A percentile compares a stretch with the other conserved stretches of the same genome.
Conservation (phyloP, 2,888 invertebrate genomes). For the Atethmia centrago region DNA sequence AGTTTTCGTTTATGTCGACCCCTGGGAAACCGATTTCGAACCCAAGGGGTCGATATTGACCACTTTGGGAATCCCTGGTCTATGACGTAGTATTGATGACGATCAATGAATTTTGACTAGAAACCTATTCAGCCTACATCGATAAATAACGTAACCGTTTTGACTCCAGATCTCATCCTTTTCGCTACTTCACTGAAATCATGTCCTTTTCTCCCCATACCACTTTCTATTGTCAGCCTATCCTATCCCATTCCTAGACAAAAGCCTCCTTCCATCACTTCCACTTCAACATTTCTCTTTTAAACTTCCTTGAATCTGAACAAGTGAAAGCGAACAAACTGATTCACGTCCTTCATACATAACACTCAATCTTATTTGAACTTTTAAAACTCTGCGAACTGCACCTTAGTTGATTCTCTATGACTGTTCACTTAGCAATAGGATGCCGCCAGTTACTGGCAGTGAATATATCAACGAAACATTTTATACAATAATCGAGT, state of each 20-base stretch:
- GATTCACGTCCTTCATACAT: neutral
- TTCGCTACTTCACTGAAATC: neutral
- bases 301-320: neutral
- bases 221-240: neutral
- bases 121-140: neutral
- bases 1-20: too few relatives aligned
- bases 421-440: conserved; percentile 47
- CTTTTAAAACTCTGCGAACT: conserved; percentile 2
- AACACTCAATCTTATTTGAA: conserved; percentile 7
- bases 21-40: too few relatives aligned
- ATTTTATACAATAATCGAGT: conserved; percentile 41
- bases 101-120: neutral
- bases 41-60: too few relatives aligned
- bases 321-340: conserved; percentile 4
- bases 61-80: too few relatives aligned
- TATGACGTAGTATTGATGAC: conserved; percentile 1
- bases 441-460: conserved; percentile 54
- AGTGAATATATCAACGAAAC: conserved; percentile 45
- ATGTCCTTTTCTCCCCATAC: neutral
- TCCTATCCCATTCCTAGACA: neutral
- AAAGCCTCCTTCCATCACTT: neutral
- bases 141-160: neutral
- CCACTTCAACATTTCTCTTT: neutral
- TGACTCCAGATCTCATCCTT: neutral
- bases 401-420: conserved; percentile 12